Conservation (phyloP, 2,888 invertebrate species). For the Rhingia campestris region DNA sequence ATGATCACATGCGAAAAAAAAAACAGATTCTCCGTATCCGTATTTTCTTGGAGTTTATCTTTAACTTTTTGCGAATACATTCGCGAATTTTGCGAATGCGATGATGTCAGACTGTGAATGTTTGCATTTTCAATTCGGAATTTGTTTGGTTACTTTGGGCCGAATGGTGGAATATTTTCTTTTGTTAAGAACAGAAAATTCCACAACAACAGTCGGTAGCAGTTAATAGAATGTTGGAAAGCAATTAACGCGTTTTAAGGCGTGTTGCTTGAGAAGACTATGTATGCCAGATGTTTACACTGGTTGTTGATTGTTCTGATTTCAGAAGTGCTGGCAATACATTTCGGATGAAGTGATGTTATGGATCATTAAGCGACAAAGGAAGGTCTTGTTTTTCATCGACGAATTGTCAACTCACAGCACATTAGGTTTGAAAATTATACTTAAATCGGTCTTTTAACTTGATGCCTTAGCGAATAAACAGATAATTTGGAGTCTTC, state of each 20-base stretch:
- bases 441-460: too few relatives aligned
- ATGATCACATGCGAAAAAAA: constrained; percentile 48
- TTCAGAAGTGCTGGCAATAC: neutral
- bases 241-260: constrained; percentile 41
- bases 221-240: constrained; percentile 23
- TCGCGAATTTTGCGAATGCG: constrained; percentile 31
- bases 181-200: constrained; percentile 15
- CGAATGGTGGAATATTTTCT: constrained; percentile 9
- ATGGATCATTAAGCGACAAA: too few relatives aligned
- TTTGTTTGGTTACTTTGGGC: constrained; percentile 21
- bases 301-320: constrained; percentile 17
- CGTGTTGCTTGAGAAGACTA: constrained; percentile 16
- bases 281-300: constrained; percentile 20
- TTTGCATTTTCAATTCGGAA: constrained; percentile 44
- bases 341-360: neutral
- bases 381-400: too few relatives aligned
- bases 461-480: too few relatives aligned
- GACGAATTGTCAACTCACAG: too few relatives aligned
- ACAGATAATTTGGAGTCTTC: too few relatives aligned
- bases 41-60: neutral
- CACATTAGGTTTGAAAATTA: too few relatives aligned
- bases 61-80: neutral
- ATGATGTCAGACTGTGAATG: constrained; percentile 67
- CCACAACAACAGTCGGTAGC: constrained; percentile 6
- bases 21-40: neutral